These are phyloP conservation scores for Arnoldichthys spilopterus DNA, from an alignment of 2,797 vertebrate genomes.

Conservation along the genomic window DNA sequence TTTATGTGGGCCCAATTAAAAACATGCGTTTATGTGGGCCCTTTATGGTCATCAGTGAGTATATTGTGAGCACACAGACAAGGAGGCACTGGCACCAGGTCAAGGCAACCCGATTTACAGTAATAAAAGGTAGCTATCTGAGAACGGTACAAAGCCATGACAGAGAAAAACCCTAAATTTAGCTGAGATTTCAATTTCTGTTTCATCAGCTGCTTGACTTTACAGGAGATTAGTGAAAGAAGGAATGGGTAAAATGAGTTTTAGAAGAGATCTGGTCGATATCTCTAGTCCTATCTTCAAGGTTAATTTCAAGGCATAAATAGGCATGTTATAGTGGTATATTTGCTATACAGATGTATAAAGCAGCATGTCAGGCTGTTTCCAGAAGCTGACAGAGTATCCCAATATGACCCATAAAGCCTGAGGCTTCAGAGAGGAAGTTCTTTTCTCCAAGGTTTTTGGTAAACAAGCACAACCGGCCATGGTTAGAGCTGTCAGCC, in stretches of 20 bases:
- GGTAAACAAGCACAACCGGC: slow-evolving; percentile 14
- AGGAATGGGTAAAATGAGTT: slow-evolving; percentile 17
- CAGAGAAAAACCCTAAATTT: slow-evolving; percentile 36
- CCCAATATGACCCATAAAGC: neutral
- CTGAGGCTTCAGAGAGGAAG: neutral
- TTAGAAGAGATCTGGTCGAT: neutral
- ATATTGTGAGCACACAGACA: slow-evolving; percentile 21
- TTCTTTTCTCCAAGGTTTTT: neutral
- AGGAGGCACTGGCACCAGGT: slow-evolving; percentile 60
- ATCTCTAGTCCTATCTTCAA: neutral
- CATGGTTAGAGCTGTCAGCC: slow-evolving; percentile 60
- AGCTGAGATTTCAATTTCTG: slow-evolving; percentile 44
- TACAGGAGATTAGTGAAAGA: slow-evolving; percentile 16
- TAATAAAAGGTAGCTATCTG: slow-evolving; percentile 70
- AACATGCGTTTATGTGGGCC: slow-evolving; percentile 18
- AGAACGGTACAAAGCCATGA: slow-evolving; percentile 63
- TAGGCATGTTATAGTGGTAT: no score
- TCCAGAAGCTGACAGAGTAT: neutral
- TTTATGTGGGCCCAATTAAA: slow-evolving; percentile 45
- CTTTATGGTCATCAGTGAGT: slow-evolving; percentile 36
- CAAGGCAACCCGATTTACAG: slow-evolving; percentile 75
- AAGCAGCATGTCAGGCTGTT: neutral
- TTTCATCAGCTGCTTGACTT: slow-evolving; percentile 48
- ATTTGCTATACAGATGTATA: neutral
- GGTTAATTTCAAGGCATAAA: neutral